These are phyloP conservation scores for Gastrophryne carolinensis DNA, from an alignment of 2,797 vertebrate species.

Conservation along the genomic window DNA sequence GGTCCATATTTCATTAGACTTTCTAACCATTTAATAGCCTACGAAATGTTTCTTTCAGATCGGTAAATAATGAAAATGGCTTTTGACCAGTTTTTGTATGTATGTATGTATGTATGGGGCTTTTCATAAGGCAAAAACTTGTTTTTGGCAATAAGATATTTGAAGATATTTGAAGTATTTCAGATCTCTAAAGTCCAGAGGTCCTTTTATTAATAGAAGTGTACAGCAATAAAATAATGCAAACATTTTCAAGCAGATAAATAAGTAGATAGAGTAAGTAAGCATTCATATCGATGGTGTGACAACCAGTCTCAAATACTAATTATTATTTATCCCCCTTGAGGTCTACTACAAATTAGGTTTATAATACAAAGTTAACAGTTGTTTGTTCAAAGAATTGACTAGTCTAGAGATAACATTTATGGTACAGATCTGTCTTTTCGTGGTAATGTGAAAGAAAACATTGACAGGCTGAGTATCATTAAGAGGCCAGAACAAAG, in stretches of 20 bases:
- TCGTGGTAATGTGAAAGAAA: conserved; percentile 39
- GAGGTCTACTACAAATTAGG: conserved; percentile 16
- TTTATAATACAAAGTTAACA: conserved; percentile 31
- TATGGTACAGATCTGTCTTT: conserved; percentile 49
- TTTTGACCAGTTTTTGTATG: too few relatives aligned
- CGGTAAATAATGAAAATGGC: too few relatives aligned
- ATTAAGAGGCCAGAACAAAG: conserved; percentile 48
- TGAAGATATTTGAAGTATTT: neutral
- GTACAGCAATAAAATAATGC: conserved; percentile 14
- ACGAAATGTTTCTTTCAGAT: too few relatives aligned
- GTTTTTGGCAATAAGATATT: too few relatives aligned
- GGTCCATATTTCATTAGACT: too few relatives aligned
- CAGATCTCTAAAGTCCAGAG: neutral
- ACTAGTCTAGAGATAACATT: conserved; percentile 44
- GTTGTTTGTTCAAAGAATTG: conserved; percentile 48
- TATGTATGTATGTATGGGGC: too few relatives aligned
- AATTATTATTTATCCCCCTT: conserved; percentile 46
- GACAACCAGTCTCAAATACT: conserved; percentile 35
- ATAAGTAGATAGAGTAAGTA: conserved; percentile 13
- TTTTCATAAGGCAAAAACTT: too few relatives aligned
- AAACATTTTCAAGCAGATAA: conserved; percentile 32
- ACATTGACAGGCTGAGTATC: conserved; percentile 47
- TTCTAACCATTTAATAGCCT: too few relatives aligned
- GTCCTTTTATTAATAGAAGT: too few relatives aligned
- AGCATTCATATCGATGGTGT: conserved; percentile 25